Conservation (phyloP, 2,797 vertebrate genomes). For the Natrix natrix region DNA sequence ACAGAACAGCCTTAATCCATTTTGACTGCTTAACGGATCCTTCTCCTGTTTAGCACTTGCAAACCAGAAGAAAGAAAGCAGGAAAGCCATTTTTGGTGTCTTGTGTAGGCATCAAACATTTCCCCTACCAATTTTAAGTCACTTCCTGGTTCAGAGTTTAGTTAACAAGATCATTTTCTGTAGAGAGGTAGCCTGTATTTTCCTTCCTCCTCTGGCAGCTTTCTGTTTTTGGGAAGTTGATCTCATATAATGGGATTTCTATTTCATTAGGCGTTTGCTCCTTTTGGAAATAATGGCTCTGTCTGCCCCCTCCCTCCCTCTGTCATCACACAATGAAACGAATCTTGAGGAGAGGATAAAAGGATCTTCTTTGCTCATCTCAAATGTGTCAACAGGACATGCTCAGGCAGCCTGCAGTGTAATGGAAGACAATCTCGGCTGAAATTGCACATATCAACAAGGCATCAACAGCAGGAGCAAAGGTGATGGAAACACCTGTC, state of each 20-base stretch:
- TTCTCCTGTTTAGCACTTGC: not conserved
- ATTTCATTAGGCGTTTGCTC: not conserved
- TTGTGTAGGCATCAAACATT: not conserved
- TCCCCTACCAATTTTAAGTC: not conserved
- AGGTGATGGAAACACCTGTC: not conserved
- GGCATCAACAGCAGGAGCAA: not conserved
- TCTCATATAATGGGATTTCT: not conserved
- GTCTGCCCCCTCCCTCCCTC: not conserved
- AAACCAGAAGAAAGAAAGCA: not conserved
- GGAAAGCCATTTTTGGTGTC: not conserved
- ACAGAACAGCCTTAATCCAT: not conserved
- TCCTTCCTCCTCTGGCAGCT: not conserved
- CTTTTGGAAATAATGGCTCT: not conserved
- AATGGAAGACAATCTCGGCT: not conserved
- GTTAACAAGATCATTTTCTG: not conserved
- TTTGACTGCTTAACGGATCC: not conserved
- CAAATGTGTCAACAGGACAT: not conserved
- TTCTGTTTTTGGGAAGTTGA: not conserved
- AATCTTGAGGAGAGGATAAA: not conserved
- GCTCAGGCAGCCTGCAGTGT: not conserved
- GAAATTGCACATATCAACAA: not conserved
- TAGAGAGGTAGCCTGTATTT: not conserved
- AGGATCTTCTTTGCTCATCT: not conserved
- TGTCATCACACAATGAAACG: not conserved
- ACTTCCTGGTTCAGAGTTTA: not conserved